Base-by-base conservation (phyloP, 2,797 vertebrate genomes). In the Perodicticus potto region DNA sequence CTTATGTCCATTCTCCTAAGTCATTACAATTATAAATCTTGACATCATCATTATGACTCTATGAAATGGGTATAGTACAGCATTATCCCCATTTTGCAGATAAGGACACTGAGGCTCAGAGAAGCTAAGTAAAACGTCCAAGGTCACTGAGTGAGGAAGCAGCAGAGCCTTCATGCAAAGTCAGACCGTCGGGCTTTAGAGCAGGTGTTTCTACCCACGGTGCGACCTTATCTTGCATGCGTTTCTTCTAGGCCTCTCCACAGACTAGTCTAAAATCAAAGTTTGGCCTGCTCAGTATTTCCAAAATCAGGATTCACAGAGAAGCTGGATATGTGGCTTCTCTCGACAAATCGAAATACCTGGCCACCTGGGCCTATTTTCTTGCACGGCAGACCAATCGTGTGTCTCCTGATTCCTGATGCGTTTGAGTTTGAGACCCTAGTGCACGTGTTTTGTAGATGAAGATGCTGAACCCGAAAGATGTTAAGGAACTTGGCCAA, bases 71-170 rank as follows among this genome's bases (percentile, higher is more conserved):
- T 80, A 25, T 20, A 76, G 63, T 80, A 25, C 20, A 76, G 73
- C 25, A 37, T 49, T 45, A 61, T 69, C 65, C 37, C 23, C 57
- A 57, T 55, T 93, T 84, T 91, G 23, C 67, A 90, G 67, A 77
- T 34, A 81, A 87, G 27, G 59, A 94, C 74, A 92, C 55, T 11
- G 55, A 91, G 67, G n/a, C n/a, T 74, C 49, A 16, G 63, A 95
- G 82, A 89, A 82, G 49, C 12, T 63, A 69, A 80, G 29, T 55
- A 25, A 45, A 73, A 73, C 27, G 9, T 14, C 13, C 69, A 43
- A 87, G 49, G 57, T 63, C 61, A 27, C 49, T 34, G n/a, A 80
- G 25, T 22, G 69, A 37, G 40, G 34, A 40, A 22, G 53, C 19
- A 3, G 29, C 40, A 83, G 19, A 82, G 57, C 34, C 61, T 63